A percentile compares a stretch with the other conserved stretches of the same genome.
These are phyloP conservation scores for Melanocharis versteri DNA, from an alignment of 2,113 vertebrate genomes.

Conservation along the genomic window DNA sequence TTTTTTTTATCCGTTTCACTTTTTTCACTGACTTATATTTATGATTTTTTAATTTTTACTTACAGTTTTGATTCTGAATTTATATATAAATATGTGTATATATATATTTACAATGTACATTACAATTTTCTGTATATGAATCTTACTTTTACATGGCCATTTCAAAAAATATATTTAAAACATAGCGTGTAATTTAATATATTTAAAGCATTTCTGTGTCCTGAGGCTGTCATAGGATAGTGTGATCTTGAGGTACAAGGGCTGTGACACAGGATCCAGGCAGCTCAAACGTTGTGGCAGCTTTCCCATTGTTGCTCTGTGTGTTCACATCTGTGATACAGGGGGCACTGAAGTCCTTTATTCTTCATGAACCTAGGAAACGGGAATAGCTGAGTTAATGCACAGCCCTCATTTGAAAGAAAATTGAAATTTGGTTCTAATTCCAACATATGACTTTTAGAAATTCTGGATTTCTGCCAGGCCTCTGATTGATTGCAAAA, in stretches of 20 bases:
- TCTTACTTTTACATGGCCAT: background rate
- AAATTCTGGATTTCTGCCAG: background rate
- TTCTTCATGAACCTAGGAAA: background rate
- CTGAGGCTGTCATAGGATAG: background rate
- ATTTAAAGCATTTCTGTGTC: background rate
- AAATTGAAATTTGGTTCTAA: background rate
- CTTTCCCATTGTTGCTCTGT: background rate
- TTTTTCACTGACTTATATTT: background rate
- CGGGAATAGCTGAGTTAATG: background rate
- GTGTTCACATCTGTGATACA: background rate
- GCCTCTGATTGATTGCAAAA: background rate
- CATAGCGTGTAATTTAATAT: background rate
- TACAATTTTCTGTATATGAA: background rate
- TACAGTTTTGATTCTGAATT: background rate
- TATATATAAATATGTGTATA: background rate
- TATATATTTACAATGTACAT: background rate
- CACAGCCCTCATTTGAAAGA: background rate
- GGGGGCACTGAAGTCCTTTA: background rate
- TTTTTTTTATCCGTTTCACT: background rate
- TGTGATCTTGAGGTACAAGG: background rate
- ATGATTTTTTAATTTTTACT: background rate
- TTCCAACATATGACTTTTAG: background rate
- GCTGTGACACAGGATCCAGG: background rate
- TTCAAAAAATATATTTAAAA: background rate
- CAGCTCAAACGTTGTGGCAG: background rate